Evolutionary conservation across 2,797 vertebrate genomes (phyloP).

Genomic region (Phataginus tetradactyla): DNA sequence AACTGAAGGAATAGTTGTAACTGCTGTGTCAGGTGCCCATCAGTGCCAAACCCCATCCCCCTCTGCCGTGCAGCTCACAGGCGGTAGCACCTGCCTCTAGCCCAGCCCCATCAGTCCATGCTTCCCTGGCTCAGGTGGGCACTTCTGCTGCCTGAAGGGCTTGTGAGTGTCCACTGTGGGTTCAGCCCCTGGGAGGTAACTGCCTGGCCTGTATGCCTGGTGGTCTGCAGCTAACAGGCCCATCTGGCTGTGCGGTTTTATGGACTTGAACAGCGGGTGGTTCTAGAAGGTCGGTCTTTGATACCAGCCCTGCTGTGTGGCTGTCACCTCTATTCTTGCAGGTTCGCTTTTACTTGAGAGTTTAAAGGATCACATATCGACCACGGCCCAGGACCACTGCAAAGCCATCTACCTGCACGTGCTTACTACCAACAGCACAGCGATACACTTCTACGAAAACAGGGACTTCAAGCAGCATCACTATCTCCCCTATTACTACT

Average conservation of each 20-base stretch:
- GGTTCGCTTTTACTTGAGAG: constrained; percentile 98
- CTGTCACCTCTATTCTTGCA: constrained; percentile 72
- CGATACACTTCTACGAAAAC: constrained; percentile 99
- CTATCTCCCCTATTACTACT: constrained; percentile 99
- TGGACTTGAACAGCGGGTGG: background rate
- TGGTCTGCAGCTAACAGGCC: background rate
- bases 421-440: constrained; percentile 97
- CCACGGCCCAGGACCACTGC: constrained; percentile 97
- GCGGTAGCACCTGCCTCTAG: background rate
- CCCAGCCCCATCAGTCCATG: background rate
- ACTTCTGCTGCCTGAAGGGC: background rate
- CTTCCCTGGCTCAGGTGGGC: background rate
- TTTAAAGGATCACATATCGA: constrained; percentile 98
- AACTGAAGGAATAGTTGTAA: background rate
- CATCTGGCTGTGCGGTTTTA: background rate
- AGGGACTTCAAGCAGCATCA: constrained; percentile 99
- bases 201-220: background rate
- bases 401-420: constrained; percentile 99
- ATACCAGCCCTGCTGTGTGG: background rate
- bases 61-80: background rate
- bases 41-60: background rate
- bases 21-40: rapidly evolving
- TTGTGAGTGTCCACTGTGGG: background rate
- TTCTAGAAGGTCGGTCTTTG: background rate
- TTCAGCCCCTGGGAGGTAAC: background rate